These are phyloP conservation scores for Chaenocephalus aceratus DNA, from an alignment of 2,113 vertebrate species.

Conservation along the genomic window DNA sequence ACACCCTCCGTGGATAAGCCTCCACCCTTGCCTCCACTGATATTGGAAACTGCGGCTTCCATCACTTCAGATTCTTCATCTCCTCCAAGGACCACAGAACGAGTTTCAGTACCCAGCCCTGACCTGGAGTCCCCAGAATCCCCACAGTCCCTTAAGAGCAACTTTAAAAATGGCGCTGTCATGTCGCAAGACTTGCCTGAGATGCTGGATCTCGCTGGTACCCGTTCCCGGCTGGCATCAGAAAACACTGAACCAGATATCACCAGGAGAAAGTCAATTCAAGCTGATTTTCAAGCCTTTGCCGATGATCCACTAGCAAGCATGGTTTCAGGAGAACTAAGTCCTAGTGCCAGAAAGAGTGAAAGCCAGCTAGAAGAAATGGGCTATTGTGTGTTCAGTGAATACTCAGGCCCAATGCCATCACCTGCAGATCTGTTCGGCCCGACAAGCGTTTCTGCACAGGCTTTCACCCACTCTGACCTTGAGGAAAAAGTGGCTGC, in stretches of 20 bases:
- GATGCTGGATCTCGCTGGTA: conserved; percentile 95
- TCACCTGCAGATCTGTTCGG: conserved; percentile 91
- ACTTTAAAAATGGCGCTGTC: conserved; percentile 91
- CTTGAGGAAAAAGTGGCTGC: conserved; percentile 82
- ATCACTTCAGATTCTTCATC: conserved; percentile 79
- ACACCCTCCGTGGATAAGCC: conserved; percentile 91
- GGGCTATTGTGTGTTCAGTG: conserved; percentile 98
- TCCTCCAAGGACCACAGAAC: conserved; percentile 72
- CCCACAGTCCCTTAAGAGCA: conserved; percentile 85
- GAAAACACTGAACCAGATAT: conserved; percentile 89
- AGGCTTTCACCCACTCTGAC: conserved; percentile 80
- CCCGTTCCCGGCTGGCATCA: conserved; percentile 90
- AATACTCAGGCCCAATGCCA: conserved; percentile 96
- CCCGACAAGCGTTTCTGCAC: conserved; percentile 74
- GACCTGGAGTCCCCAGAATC: conserved; percentile 87
- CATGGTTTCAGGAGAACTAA: conserved; percentile 86
- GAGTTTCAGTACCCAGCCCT: conserved; percentile 71
- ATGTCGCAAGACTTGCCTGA: conserved; percentile 96
- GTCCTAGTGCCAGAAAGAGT: conserved; percentile 87
- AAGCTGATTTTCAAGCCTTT: conserved; percentile 82
- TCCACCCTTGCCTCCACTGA: conserved; percentile 88
- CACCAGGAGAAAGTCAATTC: conserved; percentile 86
- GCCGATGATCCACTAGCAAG: conserved; percentile 84
- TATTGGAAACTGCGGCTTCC: conserved; percentile 82
- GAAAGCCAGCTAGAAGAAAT: conserved; percentile 96